A percentile compares a stretch with the other conserved stretches of the same genome.
phyloP scores from a whole-genome alignment of 2,113 vertebrate genomes.

The Macaca fascicularis region T2T-MFA8v1.1 NC_088377.1:129732001-129732500 shows the following conservation, averaged over 20 bases:
- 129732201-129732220: neutral
- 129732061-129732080: neutral
- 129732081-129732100: neutral
- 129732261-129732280: neutral
- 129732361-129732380: neutral
- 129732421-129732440: constrained; percentile 25
- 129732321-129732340: neutral
- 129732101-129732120: constrained; percentile 11
- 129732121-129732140: neutral
- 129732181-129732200: neutral
- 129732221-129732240: neutral
- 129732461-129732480: neutral
- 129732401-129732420: constrained; percentile 30
- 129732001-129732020: neutral
- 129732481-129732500: neutral
- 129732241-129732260: neutral
- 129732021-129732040: neutral
- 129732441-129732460: constrained; percentile 22
- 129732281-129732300: neutral
- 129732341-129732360: constrained; percentile 24
- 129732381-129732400: neutral
- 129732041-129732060: neutral
- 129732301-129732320: neutral
- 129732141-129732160: neutral
- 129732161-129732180: neutral